Evolutionary conservation across 2,113 vertebrate species (phyloP).

Genomic region (Neomonachus schauinslandi): DNA sequence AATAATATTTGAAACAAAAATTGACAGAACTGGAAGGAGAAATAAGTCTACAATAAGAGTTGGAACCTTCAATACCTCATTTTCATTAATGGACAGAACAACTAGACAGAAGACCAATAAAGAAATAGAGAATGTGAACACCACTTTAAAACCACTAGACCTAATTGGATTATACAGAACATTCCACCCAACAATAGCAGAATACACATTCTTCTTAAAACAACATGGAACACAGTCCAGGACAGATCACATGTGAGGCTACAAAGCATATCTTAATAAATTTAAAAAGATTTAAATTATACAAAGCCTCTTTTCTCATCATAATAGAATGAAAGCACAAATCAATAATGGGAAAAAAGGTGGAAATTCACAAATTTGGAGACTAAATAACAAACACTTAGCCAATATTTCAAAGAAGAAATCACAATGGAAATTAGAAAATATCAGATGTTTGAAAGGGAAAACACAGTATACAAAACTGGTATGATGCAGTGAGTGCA

Average conservation of each 20-base stretch:
- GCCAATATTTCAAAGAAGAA: neutral
- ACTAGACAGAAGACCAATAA: neutral
- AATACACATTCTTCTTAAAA: neutral
- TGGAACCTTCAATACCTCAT: neutral
- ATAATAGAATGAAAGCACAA: neutral
- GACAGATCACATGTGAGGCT: neutral
- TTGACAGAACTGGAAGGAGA: neutral
- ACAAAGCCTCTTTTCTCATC: neutral
- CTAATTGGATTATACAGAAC: neutral
- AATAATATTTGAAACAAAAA: neutral
- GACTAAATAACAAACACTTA: neutral
- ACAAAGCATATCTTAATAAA: neutral
- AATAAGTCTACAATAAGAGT: neutral
- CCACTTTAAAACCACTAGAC: neutral
- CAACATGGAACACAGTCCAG: neutral
- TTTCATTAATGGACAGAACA: neutral
- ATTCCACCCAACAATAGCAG: neutral
- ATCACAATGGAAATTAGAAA: neutral
- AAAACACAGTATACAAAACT: neutral
- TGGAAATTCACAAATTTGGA: neutral
- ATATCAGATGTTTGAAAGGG: neutral
- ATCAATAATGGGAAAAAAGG: neutral
- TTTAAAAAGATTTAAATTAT: neutral
- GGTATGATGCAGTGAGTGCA: neutral
- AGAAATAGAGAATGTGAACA: neutral